Evolutionary conservation across 2,113 vertebrate genomes (phyloP).

Genomic region (Danionella cerebrum): DNA sequence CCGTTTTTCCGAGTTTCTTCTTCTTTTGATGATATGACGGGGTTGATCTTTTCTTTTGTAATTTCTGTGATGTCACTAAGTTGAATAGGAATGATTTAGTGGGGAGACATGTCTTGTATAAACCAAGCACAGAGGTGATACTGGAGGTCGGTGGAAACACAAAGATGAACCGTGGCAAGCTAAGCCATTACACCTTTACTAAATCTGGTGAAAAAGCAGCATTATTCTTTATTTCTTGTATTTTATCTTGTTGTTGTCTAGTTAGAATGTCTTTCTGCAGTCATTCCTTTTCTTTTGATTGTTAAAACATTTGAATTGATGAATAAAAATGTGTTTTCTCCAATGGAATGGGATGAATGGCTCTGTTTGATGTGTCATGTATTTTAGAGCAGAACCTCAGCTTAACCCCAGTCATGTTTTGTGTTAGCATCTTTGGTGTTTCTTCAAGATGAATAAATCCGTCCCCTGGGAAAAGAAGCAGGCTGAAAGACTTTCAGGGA

Average conservation of each 20-base stretch:
- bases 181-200: no score
- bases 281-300: neutral
- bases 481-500: slow-evolving; percentile 35
- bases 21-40: no score
- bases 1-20: no score
- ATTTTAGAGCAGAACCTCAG: neutral
- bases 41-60: no score
- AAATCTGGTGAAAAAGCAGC: no score
- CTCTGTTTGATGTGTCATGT: neutral
- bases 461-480: neutral
- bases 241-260: neutral
- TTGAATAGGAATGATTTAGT: no score
- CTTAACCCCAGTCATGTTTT: slow-evolving; percentile 15
- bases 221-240: neutral
- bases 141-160: no score
- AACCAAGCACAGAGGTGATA: no score
- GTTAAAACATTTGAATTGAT: neutral
- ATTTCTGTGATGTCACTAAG: no score
- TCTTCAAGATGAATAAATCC: slow-evolving; percentile 9
- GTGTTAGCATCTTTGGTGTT: neutral
- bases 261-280: neutral
- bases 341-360: neutral
- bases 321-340: neutral
- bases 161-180: no score
- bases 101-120: no score